Conservation (phyloP, 2,113 vertebrate genomes). For the Hydrochoerus hydrochaeris region DNA sequence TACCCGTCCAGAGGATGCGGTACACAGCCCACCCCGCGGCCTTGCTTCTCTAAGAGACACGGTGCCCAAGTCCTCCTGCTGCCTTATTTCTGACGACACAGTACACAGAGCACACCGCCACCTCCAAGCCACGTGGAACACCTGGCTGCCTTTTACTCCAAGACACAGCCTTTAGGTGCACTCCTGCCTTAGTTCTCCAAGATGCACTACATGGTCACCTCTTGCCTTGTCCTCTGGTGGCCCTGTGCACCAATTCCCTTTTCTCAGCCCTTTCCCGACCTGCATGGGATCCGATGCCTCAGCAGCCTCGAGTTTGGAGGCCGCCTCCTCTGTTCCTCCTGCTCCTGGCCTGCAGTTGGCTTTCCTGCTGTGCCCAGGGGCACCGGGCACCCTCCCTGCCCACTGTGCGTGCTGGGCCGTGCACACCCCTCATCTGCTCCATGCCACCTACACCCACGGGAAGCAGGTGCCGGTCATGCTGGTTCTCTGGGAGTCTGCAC, state of each 20-base stretch:
- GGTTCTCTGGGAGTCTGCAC: not conserved
- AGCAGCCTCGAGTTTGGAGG: not conserved
- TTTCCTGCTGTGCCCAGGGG: not conserved
- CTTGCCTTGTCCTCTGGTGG: not conserved
- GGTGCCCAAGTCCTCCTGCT: not conserved
- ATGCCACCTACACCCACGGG: not conserved
- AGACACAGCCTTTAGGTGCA: not conserved
- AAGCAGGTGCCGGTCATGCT: not conserved
- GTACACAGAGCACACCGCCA: not conserved
- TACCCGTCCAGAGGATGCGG: not conserved
- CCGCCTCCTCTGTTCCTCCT: not conserved
- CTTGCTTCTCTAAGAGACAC: conserved; percentile 36
- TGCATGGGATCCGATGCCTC: not conserved
- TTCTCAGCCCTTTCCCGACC: not conserved
- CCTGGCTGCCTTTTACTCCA: not conserved
- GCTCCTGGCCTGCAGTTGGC: not conserved
- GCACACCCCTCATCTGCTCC: not conserved
- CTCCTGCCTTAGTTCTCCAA: not conserved
- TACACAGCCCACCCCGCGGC: not conserved
- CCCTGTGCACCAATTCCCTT: not conserved
- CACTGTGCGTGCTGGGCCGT: not conserved
- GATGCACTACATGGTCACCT: not conserved
- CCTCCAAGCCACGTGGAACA: not conserved
- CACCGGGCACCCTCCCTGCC: not conserved
- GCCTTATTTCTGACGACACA: conserved; percentile 9